These are phyloP conservation scores for Paguma larvata DNA, from an alignment of 2,797 vertebrate genomes.

Conservation along the genomic window DNA sequence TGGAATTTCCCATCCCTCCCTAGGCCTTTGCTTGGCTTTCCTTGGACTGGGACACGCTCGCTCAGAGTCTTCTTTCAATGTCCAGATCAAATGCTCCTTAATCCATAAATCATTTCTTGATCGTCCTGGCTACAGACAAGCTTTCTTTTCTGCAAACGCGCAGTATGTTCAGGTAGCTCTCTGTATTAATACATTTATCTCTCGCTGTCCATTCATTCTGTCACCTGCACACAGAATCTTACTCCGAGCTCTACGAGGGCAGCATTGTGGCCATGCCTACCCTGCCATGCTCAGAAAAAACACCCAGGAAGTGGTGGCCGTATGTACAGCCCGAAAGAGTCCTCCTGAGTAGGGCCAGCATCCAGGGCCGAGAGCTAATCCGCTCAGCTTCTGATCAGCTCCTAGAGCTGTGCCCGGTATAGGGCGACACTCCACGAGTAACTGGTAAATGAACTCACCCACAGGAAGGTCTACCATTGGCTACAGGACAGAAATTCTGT, in stretches of 20 bases:
- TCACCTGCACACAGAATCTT: background rate
- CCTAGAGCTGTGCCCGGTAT: background rate
- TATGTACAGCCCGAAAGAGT: accelerated
- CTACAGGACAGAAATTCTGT: background rate
- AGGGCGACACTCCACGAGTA: background rate
- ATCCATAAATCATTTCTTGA: background rate
- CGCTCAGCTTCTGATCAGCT: background rate
- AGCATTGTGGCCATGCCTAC: accelerated
- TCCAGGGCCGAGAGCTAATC: too few relatives aligned
- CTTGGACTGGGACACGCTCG: background rate
- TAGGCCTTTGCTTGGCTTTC: background rate
- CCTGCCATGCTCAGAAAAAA: background rate
- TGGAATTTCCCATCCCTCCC: background rate
- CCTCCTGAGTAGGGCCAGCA: background rate
- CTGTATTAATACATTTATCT: background rate
- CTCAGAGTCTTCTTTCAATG: background rate
- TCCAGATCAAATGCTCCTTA: background rate
- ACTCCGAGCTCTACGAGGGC: background rate
- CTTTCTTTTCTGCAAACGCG: background rate
- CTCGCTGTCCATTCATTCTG: background rate
- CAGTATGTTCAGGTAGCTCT: background rate
- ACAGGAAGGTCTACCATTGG: too few relatives aligned
- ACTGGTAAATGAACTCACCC: background rate
- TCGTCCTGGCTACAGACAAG: background rate
- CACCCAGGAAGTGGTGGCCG: background rate